These are phyloP conservation scores for Sorex araneus DNA, from an alignment of 2,113 vertebrate species.

Conservation along the genomic window DNA sequence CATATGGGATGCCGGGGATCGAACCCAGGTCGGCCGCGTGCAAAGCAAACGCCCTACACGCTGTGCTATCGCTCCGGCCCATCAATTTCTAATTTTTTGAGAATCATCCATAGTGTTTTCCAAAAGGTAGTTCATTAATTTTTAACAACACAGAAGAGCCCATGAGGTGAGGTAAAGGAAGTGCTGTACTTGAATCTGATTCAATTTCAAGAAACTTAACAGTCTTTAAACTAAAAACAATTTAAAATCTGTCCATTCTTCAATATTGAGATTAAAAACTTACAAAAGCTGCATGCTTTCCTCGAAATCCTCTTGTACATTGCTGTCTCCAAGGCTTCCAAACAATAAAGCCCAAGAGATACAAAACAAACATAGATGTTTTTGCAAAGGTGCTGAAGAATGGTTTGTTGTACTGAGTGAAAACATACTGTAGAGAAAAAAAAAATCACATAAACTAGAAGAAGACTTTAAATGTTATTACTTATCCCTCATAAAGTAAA, in stretches of 20 bases:
- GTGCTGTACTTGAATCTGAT: not conserved
- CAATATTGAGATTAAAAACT: constrained; percentile 85
- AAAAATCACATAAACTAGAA: constrained; percentile 79
- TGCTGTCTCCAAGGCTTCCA: constrained; percentile 99
- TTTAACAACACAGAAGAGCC: constrained; percentile 49
- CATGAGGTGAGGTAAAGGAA: constrained; percentile 24
- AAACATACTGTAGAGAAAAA: constrained; percentile 94
- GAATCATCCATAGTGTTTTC: no score
- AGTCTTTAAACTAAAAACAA: constrained; percentile 56
- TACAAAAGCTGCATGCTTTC: constrained; percentile 92
- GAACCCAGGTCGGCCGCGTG: no score
- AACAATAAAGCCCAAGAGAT: constrained; percentile 97
- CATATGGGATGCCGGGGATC: no score
- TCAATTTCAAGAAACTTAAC: constrained; percentile 54
- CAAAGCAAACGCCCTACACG: no score
- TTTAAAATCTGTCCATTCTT: not conserved
- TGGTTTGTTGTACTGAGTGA: constrained; percentile 97
- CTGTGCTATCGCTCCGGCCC: no score
- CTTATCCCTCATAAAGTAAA: constrained; percentile 32
- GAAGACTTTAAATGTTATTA: constrained; percentile 27
- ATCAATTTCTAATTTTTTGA: no score
- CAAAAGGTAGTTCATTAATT: constrained; percentile 5
- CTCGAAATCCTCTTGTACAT: constrained; percentile 93
- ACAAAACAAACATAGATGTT: constrained; percentile 98
- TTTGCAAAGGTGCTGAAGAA: constrained; percentile 99